Evolutionary conservation across 1,140 invertebrate species (phyloP).

Genomic region (Caenorhabditis latens): DNA sequence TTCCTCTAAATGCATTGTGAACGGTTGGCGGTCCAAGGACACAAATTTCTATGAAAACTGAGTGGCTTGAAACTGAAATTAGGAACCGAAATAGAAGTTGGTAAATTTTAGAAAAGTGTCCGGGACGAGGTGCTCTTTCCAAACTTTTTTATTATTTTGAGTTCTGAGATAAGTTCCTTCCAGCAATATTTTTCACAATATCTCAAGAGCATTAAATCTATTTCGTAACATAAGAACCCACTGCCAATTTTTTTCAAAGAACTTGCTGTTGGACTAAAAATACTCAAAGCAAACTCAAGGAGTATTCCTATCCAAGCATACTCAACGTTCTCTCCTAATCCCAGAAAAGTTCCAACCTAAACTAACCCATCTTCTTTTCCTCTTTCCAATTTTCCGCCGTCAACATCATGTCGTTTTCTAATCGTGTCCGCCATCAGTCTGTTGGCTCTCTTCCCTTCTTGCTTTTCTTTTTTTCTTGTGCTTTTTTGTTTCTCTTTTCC

Average conservation of each 20-base stretch:
- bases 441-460: conserved; percentile 19
- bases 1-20: conserved; percentile 41
- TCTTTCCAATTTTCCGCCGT: neutral
- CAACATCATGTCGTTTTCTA: conserved; percentile 52
- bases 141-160: no score
- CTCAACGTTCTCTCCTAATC: no score
- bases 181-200: neutral
- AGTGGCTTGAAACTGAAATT: neutral
- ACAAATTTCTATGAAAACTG: neutral
- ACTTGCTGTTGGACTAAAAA: no score
- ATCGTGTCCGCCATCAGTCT: conserved; percentile 53
- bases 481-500: conserved; percentile 19
- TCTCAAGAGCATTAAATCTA: neutral
- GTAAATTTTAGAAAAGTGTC: no score
- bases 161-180: no score
- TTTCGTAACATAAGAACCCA: neutral
- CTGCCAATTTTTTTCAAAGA: neutral
- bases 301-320: no score
- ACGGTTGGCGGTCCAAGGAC: conserved; percentile 11
- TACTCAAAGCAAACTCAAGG: no score
- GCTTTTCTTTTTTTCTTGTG: neutral
- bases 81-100: no score
- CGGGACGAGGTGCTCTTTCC: no score
- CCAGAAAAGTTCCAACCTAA: neutral
- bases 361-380: conserved; percentile 21